These are phyloP conservation scores for Scophthalmus maximus DNA, from an alignment of 2,113 vertebrate species.

Conservation along the genomic window DNA sequence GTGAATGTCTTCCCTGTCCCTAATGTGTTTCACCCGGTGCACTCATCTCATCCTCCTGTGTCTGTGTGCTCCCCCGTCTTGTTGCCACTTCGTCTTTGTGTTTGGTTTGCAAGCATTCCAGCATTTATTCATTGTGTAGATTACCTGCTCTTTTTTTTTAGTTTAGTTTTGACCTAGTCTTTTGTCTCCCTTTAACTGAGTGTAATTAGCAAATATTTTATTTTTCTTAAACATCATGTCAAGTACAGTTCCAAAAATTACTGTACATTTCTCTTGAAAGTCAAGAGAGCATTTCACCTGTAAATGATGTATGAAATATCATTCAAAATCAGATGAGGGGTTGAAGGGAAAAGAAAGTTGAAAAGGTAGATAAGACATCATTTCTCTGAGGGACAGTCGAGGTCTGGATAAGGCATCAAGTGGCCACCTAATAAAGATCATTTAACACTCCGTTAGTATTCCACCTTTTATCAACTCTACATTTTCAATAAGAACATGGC, in stretches of 20 bases:
- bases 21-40: too few relatives aligned
- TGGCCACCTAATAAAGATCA: slow-evolving; percentile 9
- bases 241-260: slow-evolving; percentile 48
- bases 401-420: slow-evolving; percentile 20
- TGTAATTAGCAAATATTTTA: slow-evolving; percentile 37
- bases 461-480: slow-evolving; percentile 6
- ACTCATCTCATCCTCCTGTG: too few relatives aligned
- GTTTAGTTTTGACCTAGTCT: too few relatives aligned
- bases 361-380: background rate
- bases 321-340: slow-evolving; percentile 34
- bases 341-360: slow-evolving; percentile 4
- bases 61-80: too few relatives aligned
- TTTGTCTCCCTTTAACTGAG: too few relatives aligned
- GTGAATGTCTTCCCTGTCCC: too few relatives aligned
- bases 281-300: slow-evolving; percentile 50
- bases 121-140: too few relatives aligned
- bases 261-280: slow-evolving; percentile 59
- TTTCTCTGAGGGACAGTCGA: background rate
- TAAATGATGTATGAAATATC: slow-evolving; percentile 45
- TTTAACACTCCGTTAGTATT: background rate
- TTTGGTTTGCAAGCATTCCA: too few relatives aligned
- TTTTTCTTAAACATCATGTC: slow-evolving; percentile 34
- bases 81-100: too few relatives aligned
- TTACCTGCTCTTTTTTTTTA: too few relatives aligned
- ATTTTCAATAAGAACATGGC: slow-evolving; percentile 24